Base-by-base conservation (phyloP, 2,888 invertebrate species). In the Synanthedon vespiformis region DNA sequence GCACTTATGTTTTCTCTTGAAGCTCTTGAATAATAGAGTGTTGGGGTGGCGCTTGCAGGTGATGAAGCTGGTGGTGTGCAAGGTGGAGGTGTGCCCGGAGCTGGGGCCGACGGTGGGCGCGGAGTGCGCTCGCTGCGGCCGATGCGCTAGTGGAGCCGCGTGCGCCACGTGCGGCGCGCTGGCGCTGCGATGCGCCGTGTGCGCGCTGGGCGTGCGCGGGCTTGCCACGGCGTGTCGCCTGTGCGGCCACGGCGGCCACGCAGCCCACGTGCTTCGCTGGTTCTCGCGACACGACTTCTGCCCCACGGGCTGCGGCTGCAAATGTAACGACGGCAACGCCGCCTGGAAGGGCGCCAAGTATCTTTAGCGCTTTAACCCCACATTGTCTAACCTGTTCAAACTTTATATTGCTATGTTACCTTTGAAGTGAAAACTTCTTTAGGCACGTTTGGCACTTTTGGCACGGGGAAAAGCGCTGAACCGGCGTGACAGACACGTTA, bases 221-320 rank as follows among this genome's bases (percentile, higher is more conserved):
- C 90, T 91, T 1, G 93, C 95, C 52, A 94, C 93, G 73, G 94
- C 95, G 63, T 98, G 98, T 78, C 88, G 94, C 52, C 89, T 92
- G 57, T 98, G 98, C 82, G 96, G 96, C 0, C 98, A 98, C 79
- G 97, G 97, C 2, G 98, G 97, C 0, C 98, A 98, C 77, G 91
- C 94, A 2, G 79, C 88, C 51, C 97, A 97, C 77, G 90, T 98
- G 86, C 88, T 91, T 63, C 89, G 92, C 52, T 98, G 98, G 98
- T 88, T 88, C 56, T 61, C 89, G 40, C 89, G 89, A 52, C 92
- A 94, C 72, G 91, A 90, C 53, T 88, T 92, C 6, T 98, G 98
- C 67, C 95, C 98, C 0, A 92, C 95, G 1, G 97, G 97, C 34
- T 98, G 98, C 82, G 97, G 97, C 27, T 98, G 98, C 79, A 89